Percentiles rank a stretch among this genome's conserved stretches.
These are phyloP conservation scores for Megalurothrips usitatus DNA, from an alignment of 2,888 invertebrate genomes.

Conservation along the genomic window DNA sequence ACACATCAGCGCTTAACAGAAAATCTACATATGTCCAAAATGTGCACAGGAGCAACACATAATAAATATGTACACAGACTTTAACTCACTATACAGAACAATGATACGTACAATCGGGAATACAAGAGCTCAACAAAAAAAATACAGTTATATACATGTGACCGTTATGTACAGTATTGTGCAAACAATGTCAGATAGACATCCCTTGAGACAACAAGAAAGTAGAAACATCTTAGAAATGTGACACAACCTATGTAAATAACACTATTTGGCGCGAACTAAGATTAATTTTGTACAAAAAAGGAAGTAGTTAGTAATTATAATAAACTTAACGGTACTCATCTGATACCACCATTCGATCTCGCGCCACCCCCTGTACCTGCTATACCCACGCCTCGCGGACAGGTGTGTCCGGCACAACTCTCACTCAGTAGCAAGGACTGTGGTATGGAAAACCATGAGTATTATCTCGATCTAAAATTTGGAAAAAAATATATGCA, in stretches of 20 bases:
- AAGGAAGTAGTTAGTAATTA: neutral
- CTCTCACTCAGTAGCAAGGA: no score
- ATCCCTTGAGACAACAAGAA: neutral
- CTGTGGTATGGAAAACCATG: no score
- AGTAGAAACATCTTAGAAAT: conserved; percentile 16
- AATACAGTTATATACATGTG: conserved; percentile 22
- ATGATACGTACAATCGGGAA: conserved; percentile 23
- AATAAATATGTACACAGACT: conserved; percentile 21
- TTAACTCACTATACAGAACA: conserved; percentile 25
- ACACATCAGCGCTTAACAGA: conserved; percentile 3
- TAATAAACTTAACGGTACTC: neutral
- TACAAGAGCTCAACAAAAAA: conserved; percentile 17
- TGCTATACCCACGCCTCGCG: no score
- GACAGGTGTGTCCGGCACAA: no score
- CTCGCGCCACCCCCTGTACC: neutral
- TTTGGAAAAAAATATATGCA: no score
- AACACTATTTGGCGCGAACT: neutral
- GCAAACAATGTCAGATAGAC: conserved; percentile 7
- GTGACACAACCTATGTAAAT: conserved; percentile 12
- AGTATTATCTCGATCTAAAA: no score
- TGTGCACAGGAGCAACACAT: conserved; percentile 17
- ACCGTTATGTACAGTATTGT: conserved; percentile 4
- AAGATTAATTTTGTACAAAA: neutral
- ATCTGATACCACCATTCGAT: neutral
- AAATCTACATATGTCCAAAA: conserved; percentile 7